A percentile compares a stretch with the other conserved stretches of the same genome.
These are phyloP conservation scores for Cryptoblepharus egeriae DNA, from an alignment of 2,797 vertebrate species.

Conservation along the genomic window DNA sequence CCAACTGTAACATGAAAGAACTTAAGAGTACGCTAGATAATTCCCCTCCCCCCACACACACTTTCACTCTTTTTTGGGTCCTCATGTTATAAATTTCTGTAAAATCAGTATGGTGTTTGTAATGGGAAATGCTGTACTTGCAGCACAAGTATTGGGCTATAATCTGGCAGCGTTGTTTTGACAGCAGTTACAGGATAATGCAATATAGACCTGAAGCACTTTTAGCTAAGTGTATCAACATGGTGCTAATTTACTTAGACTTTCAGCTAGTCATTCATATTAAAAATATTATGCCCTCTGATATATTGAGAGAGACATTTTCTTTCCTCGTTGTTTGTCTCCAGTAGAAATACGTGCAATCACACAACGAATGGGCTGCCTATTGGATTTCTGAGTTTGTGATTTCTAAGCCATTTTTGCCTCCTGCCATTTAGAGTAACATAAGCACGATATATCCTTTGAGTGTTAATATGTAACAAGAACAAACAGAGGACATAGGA, in stretches of 20 bases:
- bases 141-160: not conserved
- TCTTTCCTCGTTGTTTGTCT: constrained; percentile 35
- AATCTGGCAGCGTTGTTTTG: constrained; percentile 27
- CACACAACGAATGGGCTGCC: constrained; percentile 6
- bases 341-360: constrained; percentile 38
- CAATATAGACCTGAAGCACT: constrained; percentile 33
- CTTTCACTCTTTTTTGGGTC: constrained; percentile 15
- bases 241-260: constrained; percentile 52
- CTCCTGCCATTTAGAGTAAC: constrained; percentile 52
- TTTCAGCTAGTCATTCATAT: constrained; percentile 39
- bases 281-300: constrained; percentile 45
- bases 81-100: constrained; percentile 52
- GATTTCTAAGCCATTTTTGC: constrained; percentile 52
- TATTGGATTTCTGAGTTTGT: constrained; percentile 36
- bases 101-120: constrained; percentile 46
- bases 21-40: no score
- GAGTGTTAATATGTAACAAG: constrained; percentile 64
- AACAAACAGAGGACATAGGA: constrained; percentile 75
- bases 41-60: not conserved
- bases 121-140: constrained; percentile 48
- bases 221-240: constrained; percentile 44
- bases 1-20: not conserved
- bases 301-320: constrained; percentile 45
- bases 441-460: constrained; percentile 63
- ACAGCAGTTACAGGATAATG: constrained; percentile 38